Evolutionary conservation across 2,113 vertebrate genomes (phyloP), one percentile per base, ranked within the genome.

Genomic region (Carassius auratus): DNA sequence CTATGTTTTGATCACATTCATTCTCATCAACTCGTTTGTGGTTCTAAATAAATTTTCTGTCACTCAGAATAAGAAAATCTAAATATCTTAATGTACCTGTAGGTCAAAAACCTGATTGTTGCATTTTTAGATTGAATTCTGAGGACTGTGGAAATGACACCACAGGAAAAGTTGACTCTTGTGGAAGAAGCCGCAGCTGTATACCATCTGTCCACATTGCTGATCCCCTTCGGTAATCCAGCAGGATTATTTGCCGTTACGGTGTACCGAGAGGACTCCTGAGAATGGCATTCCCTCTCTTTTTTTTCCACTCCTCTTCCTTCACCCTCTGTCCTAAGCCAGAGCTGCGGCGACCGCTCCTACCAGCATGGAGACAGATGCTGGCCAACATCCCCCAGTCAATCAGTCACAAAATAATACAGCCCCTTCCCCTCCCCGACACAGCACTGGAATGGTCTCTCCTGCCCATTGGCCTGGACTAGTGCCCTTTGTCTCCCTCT

Each of bases 401-500:
- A 5, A 45, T 61, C 26, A 57, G 50, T 66, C 13, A 75, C 68
- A 38, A 52, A 86, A 75, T 86, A 57, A 75, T 81, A 50, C 45
- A 38, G 75, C 48, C 82, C 33, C 23, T 48, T 73, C 62, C 23
- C 73, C 21, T 21, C 30, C 64, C 45, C 73, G 55, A 8, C 66
- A n/a, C 81, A 17, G 64, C 83, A 71, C 12, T 9, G 69, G 77
- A 84, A 84, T 90, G 71, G 68, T 83, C 66, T 84, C 57, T 84
- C 79, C 79, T 84, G 14, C 71, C 81, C 83, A 76, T 26, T 89
- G 89, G 84, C 85, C 52, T 86, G 62, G 59, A 81, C 92, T 91
- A 88, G 86, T 90, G 92, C 86, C 91, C 91, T 95, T 96, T 96
- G 95, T 96, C 88, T 94, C 78, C 84, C 68, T 86, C 91, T 94